Base-by-base conservation (phyloP, 2,888 invertebrate genomes). In the Spodoptera littoralis region DNA sequence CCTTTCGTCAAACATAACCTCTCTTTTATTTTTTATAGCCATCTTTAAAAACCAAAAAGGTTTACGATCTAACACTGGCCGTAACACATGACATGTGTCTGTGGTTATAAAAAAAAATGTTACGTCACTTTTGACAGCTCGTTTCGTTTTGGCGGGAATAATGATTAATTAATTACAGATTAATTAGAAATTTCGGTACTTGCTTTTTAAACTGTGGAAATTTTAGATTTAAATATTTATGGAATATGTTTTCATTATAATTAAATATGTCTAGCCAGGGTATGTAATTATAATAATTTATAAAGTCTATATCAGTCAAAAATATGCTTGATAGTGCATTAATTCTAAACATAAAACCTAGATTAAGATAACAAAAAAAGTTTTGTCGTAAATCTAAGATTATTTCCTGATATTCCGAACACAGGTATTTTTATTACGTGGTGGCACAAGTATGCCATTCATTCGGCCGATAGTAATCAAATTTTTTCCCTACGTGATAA, bases 401-500 rank as follows among this genome's bases (percentile, higher is more conserved):
- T 46, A 60, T 52, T 70, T 70, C 66, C 60, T 71, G 56, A 53
- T 66, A 53, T 18, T 48, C 49, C n/a, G 36, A 46, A 55, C 49
- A 44, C 56, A 72, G 56, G 72, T 61, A 71, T 60, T 71, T 65
- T 51, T 72, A 70, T 61, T 72, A 24, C 61, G 61, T 44, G 44
- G 62, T 41, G 36, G 72, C 67, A 18, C 22, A 72, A 57, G 61
- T 61, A 67, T 61, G 46, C 54, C 57, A 58, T 72, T 67, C 67
- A 55, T 72, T 72, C 73, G 11, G 18, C 24, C 60, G 46, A 67
- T 48, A 56, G 72, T 72, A 70, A 72, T 72, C 67, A 70, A 48
- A 18, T 71, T 66, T 66, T 57, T 61, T 61, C 50, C 54, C 41
- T 54, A 60, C 67, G 54, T 62, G 57, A 27, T 67, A 67, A 48